Evolutionary conservation across 2,888 invertebrate species (phyloP), one percentile per base, ranked within the genome.

Genomic region (Ornithoptera alexandrae): DNA sequence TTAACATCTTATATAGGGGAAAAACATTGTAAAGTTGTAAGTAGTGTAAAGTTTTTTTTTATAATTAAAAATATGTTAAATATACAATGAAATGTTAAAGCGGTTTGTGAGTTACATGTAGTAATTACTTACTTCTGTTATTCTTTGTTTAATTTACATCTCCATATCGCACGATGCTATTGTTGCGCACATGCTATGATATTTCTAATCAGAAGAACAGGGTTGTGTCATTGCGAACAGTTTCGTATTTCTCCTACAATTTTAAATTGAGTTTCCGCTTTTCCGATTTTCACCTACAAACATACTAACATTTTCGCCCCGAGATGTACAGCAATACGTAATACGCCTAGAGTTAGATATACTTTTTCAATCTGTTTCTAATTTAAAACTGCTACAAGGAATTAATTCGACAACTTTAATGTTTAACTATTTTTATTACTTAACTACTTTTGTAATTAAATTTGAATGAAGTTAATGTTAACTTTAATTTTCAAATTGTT

Each of bases 261-360:
- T 20, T 57, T 57, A 57, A 57, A 22, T 57, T 57, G 57, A 57
- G 57, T 57, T 57, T 57, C 57, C 18, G 15, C 0, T 17, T 18
- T 50, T 50, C 50, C 17, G 50, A 50, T 50, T 53, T 53, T 53
- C n/a, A 53, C 53, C n/a, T 53, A n/a, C 53, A 53, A 53, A 53
- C 53, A 53, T 53, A 18, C n/a, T n/a, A n/a, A n/a, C 5, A 53
- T n/a, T 53, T 18, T 53, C n/a, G 53, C 53, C 53, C n/a, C 5
- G 53, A 53, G 53, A 53, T n/a, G 18, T 53, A n/a, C 15, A 53
- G 18, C 5, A 8, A 4, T n/a, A 53, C n/a, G 53, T 3, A n/a
- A 53, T 12, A 53, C 15, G 53, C 53, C n/a, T n/a, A 53, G 18
- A 4, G 53, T n/a, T n/a, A 53, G 18, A 53, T 53, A 46, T 1